A percentile compares a stretch with the other conserved stretches of the same genome.
Evolutionary conservation across 2,888 invertebrate genomes (phyloP).

Genomic region (Sisyra nigra): DNA sequence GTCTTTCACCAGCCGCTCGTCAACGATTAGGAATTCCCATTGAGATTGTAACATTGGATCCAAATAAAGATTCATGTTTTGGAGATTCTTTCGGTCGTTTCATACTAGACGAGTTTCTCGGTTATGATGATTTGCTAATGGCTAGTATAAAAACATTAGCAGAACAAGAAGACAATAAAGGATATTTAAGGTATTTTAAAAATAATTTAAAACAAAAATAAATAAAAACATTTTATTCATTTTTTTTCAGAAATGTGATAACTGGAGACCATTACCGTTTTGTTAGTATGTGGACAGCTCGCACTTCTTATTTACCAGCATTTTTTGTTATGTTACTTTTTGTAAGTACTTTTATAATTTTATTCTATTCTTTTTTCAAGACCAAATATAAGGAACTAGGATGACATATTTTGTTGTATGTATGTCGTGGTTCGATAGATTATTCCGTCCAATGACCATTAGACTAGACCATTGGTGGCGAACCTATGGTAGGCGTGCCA

Average conservation of each 20-base stretch:
- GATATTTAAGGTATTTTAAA: constrained; percentile 54
- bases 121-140: constrained; percentile 95
- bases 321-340: constrained; percentile 96
- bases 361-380: neutral
- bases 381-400: neutral
- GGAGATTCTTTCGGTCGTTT: constrained; percentile 84
- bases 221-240: neutral
- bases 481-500: no score
- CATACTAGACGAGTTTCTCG: constrained; percentile 82
- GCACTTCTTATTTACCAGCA: constrained; percentile 88
- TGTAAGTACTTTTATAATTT: constrained; percentile 52
- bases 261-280: constrained; percentile 98
- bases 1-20: constrained; percentile 74
- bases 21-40: constrained; percentile 83
- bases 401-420: no score
- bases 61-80: constrained; percentile 77
- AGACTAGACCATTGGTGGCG: no score
- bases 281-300: constrained; percentile 92
- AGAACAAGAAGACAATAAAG: constrained; percentile 93
- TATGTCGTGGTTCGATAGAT: no score
- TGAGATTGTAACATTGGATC: constrained; percentile 73
- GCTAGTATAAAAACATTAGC: constrained; percentile 90
- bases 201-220: neutral
- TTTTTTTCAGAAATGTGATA: constrained; percentile 70
- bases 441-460: no score